Conservation (phyloP, 2,797 vertebrate species). For the Coluber constrictor region DNA sequence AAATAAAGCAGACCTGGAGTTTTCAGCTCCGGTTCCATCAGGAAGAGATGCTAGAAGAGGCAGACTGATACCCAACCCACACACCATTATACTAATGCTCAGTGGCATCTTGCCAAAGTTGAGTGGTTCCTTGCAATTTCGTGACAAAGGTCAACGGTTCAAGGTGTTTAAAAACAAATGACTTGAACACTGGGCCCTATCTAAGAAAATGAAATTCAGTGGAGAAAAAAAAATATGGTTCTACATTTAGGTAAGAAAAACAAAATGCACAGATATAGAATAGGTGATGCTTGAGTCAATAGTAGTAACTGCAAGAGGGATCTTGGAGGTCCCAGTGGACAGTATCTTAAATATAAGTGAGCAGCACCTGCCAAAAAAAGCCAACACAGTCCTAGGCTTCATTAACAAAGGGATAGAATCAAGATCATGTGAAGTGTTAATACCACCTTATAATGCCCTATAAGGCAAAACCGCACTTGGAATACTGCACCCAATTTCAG, state of each 20-base stretch:
- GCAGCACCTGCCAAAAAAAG: not conserved
- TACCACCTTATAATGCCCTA: not conserved
- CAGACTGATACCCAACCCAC: not conserved
- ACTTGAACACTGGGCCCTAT: not conserved
- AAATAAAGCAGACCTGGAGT: not conserved
- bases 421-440: not conserved
- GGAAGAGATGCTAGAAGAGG: not conserved
- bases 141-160: not conserved
- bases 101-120: not conserved
- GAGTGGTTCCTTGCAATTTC: not conserved
- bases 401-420: not conserved
- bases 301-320: not conserved
- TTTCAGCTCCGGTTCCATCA: fast-evolving
- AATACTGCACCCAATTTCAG: not conserved
- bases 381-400: not conserved
- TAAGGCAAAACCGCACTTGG: not conserved
- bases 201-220: not conserved
- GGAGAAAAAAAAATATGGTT: not conserved
- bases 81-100: not conserved
- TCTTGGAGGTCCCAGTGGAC: not conserved
- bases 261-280: not conserved
- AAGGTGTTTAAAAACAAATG: not conserved
- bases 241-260: not conserved
- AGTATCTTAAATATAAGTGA: not conserved
- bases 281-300: not conserved